Evolutionary conservation across 2,888 invertebrate genomes (phyloP).

Genomic region (Tachina grossa): DNA sequence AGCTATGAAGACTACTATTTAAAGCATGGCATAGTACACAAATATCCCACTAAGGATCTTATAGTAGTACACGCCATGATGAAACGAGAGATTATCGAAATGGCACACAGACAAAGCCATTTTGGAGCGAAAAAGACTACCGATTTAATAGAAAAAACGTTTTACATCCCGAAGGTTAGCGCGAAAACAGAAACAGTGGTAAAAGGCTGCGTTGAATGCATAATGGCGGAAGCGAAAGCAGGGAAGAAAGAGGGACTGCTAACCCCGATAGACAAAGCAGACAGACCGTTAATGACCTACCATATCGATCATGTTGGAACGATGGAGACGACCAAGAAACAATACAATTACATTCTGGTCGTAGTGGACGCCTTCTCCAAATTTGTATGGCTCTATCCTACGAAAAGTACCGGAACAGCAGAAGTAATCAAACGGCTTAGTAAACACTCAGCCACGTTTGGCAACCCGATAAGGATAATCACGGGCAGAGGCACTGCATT

Average conservation of each 20-base stretch:
- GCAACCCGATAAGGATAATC: no score
- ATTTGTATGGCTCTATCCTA: slow-evolving; percentile 79
- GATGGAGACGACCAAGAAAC: background rate
- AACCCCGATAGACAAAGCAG: background rate
- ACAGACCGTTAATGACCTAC: background rate
- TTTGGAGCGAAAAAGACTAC: background rate
- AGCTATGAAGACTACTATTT: no score
- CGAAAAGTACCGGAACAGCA: slow-evolving; percentile 72
- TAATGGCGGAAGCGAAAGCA: background rate
- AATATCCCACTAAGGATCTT: background rate
- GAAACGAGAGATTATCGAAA: background rate
- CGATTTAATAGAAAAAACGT: no score
- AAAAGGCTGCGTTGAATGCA: background rate
- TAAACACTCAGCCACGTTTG: no score
- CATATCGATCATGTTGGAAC: background rate
- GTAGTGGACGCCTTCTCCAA: slow-evolving; percentile 70
- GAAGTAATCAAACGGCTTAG: no score
- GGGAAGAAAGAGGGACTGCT: background rate
- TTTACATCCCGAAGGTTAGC: no score
- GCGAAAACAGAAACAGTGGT: background rate
- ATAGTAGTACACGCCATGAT: background rate
- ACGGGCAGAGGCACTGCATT: no score
- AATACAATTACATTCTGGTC: slow-evolving; percentile 40
- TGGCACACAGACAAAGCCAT: no score
- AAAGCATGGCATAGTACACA: no score